Conservation (phyloP, 2,888 invertebrate genomes). For the Leucoma salicis region DNA sequence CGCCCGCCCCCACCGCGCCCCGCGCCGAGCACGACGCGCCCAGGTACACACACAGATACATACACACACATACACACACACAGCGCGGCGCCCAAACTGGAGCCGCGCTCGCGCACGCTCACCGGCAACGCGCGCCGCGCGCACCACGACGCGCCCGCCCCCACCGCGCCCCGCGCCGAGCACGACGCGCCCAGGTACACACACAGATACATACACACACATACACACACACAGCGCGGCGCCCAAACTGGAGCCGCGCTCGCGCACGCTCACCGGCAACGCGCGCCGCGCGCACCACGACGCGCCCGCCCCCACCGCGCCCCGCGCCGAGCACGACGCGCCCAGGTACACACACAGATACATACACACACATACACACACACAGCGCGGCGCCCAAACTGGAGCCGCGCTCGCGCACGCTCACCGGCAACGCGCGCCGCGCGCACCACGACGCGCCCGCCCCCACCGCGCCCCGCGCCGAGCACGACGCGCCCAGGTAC, state of each 20-base stretch:
- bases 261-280: conserved; percentile 58
- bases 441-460: conserved; percentile 82
- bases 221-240: too few relatives aligned
- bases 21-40: conserved; percentile 57
- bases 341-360: too few relatives aligned
- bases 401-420: conserved; percentile 79
- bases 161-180: conserved; percentile 78
- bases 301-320: conserved; percentile 79
- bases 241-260: conserved; percentile 84
- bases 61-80: too few relatives aligned
- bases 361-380: too few relatives aligned
- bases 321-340: conserved; percentile 57
- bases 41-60: too few relatives aligned
- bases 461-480: conserved; percentile 77
- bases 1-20: conserved; percentile 78
- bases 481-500: conserved; percentile 84
- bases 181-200: conserved; percentile 47
- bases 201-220: too few relatives aligned
- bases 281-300: conserved; percentile 85
- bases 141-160: conserved; percentile 79
- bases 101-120: conserved; percentile 78
- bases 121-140: conserved; percentile 80
- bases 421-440: conserved; percentile 77
- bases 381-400: conserved; percentile 86
- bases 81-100: conserved; percentile 86